A percentile compares a stretch with the other conserved stretches of the same genome.
Evolutionary conservation across 2,888 invertebrate species (phyloP).

Genomic region (Epinotia demarniana): DNA sequence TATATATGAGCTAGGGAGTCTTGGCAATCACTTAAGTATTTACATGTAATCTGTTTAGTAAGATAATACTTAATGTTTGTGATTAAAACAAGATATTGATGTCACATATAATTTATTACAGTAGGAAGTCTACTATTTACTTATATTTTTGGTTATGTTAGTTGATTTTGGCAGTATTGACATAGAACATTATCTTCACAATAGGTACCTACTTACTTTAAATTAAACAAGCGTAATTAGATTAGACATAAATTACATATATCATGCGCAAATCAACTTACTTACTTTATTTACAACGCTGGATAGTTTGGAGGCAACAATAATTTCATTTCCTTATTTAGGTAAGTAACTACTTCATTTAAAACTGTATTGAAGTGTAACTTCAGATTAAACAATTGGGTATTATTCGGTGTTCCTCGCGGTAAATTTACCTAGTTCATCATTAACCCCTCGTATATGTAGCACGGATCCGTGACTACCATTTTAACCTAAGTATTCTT

Average conservation of each 20-base stretch:
- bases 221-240: conserved; percentile 14
- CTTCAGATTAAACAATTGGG: background rate
- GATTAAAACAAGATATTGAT: conserved; percentile 39
- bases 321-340: background rate
- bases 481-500: too few relatives aligned
- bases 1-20: too few relatives aligned
- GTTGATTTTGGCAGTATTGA: conserved; percentile 54
- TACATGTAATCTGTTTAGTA: too few relatives aligned
- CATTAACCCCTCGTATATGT: too few relatives aligned
- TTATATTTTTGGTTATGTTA: conserved; percentile 47
- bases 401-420: background rate
- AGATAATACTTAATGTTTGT: background rate
- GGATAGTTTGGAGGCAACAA: conserved; percentile 2
- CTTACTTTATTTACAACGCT: conserved; percentile 19
- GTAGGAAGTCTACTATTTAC: conserved; percentile 37
- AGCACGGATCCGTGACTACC: too few relatives aligned
- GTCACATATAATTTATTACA: conserved; percentile 53
- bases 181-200: conserved; percentile 42
- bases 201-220: background rate
- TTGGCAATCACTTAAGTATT: too few relatives aligned
- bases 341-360: background rate
- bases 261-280: background rate
- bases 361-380: background rate
- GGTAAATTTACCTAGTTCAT: background rate
- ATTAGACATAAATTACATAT: conserved; percentile 19